phyloP scores from a whole-genome alignment of 2,113 vertebrate genomes.

The Emydocephalus ijimae region DNA sequence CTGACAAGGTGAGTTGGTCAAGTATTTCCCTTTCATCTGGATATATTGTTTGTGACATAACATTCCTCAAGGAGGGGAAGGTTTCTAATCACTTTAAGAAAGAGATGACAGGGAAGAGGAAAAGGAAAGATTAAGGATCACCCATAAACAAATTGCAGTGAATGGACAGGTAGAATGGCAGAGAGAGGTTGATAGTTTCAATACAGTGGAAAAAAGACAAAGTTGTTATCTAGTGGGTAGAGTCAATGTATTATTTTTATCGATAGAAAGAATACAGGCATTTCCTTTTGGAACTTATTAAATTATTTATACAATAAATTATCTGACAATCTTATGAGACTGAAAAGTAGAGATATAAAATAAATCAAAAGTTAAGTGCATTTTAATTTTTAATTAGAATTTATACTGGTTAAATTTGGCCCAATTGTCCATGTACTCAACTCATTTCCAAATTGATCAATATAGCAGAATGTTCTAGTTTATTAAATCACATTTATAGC shows the following conservation, averaged over 20 bases:
- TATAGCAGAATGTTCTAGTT: neutral
- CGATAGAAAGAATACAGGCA: neutral
- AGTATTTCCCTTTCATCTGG: constrained; percentile 62
- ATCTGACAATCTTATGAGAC: neutral
- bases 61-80: constrained; percentile 41
- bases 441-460: neutral
- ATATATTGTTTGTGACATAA: constrained; percentile 52
- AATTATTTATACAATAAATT: neutral
- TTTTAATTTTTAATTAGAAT: neutral
- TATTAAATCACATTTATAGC: neutral
- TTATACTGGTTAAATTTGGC: constrained; percentile 8
- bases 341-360: neutral
- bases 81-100: constrained; percentile 56
- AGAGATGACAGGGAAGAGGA: constrained; percentile 39
- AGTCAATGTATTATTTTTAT: neutral
- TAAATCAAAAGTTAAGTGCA: neutral
- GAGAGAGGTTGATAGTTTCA: constrained; percentile 8
- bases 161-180: constrained; percentile 12
- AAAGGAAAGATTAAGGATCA: constrained; percentile 45
- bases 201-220: neutral
- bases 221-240: neutral
- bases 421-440: neutral
- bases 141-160: neutral
- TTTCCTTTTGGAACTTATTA: neutral
- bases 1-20: constrained; percentile 43